Evolutionary conservation across 2,797 vertebrate species (phyloP).

Genomic region (Dryobates pubescens): DNA sequence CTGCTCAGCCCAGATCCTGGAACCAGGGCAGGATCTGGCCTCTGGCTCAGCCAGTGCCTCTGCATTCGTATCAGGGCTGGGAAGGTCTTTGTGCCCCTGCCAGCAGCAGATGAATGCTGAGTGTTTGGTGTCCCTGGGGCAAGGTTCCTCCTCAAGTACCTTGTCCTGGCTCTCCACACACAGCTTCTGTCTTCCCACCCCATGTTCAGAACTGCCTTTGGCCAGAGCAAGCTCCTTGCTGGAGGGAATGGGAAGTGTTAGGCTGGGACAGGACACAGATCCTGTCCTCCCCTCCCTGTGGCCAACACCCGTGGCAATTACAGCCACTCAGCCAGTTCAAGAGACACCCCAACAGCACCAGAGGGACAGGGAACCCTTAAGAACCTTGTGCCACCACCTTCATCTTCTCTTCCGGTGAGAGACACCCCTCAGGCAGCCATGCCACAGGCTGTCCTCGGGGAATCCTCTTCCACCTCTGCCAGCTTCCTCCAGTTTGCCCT

Average conservation of each 20-base stretch:
- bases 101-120: neutral
- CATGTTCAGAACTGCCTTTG: rapidly evolving
- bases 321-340: neutral
- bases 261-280: neutral
- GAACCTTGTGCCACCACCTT: neutral
- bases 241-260: rapidly evolving
- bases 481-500: neutral
- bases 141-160: rapidly evolving
- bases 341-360: neutral
- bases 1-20: neutral
- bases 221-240: neutral
- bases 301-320: neutral
- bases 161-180: neutral
- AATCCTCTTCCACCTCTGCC: neutral
- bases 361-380: neutral
- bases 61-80: neutral
- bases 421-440: neutral
- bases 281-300: rapidly evolving
- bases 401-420: neutral
- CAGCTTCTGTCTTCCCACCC: neutral
- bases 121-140: neutral
- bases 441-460: rapidly evolving
- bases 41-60: neutral
- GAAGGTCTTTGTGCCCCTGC: neutral
- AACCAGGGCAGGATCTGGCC: neutral